Evolutionary conservation across 2,797 vertebrate species (phyloP).

Genomic region (Paedocypris micromegethes): DNA sequence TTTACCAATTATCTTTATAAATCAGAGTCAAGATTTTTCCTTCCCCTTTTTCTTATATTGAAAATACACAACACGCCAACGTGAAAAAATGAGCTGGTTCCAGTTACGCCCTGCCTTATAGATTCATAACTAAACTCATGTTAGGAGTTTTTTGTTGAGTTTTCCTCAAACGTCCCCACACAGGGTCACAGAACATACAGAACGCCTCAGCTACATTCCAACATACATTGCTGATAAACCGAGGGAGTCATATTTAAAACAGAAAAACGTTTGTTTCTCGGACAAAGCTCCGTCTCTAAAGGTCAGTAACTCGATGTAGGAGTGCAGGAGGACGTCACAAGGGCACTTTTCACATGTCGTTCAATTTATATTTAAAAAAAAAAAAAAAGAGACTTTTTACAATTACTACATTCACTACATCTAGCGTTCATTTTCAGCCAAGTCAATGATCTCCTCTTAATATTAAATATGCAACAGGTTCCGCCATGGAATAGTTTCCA

Average conservation of each 20-base stretch:
- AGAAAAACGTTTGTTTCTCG: constrained; percentile 63
- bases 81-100: no score
- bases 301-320: constrained; percentile 59
- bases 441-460: constrained; percentile 50
- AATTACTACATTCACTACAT: constrained; percentile 49
- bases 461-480: constrained; percentile 52
- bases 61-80: no score
- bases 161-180: constrained; percentile 33
- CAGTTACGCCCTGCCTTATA: no score
- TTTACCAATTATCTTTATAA: no score
- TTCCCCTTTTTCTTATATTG: no score
- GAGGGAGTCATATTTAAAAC: constrained; percentile 50
- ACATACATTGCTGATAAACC: constrained; percentile 28
- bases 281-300: constrained; percentile 65
- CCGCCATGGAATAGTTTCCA: constrained; percentile 57
- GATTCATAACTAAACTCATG: no score
- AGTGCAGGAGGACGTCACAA: constrained; percentile 55
- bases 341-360: constrained; percentile 55
- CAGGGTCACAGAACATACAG: constrained; percentile 31
- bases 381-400: constrained; percentile 51
- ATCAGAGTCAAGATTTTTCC: no score
- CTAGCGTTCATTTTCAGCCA: constrained; percentile 46
- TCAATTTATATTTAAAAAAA: constrained; percentile 29
- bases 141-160: constrained; percentile 19
- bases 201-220: constrained; percentile 17